phyloP scores from a whole-genome alignment of 2,797 vertebrate species.

The Acanthurus tractus region DNA sequence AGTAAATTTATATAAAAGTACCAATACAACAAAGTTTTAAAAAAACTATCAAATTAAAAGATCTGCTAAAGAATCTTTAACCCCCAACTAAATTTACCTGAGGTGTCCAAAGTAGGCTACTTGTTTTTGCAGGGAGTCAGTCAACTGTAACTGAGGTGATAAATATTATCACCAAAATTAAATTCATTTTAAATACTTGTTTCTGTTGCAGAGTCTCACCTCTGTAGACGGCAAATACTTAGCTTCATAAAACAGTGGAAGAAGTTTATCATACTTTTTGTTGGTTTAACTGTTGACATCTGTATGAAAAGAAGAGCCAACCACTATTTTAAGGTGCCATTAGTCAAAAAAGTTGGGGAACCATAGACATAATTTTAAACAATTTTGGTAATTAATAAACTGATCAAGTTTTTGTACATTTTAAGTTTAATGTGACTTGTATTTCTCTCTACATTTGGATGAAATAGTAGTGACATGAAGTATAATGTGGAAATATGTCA shows the following conservation, averaged over 20 bases:
- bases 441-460: no score
- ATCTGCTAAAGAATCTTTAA: neutral
- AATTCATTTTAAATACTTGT: neutral
- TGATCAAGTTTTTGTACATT: no score
- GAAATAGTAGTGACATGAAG: no score
- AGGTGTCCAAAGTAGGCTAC: neutral
- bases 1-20: neutral
- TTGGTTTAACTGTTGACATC: neutral
- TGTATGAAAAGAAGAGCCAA: neutral
- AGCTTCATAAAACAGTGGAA: neutral
- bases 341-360: neutral
- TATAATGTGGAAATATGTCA: no score
- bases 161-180: neutral
- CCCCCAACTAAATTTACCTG: neutral
- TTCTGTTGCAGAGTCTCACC: neutral
- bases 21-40: neutral
- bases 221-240: neutral
- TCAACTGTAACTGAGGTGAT: neutral
- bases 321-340: neutral
- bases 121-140: neutral
- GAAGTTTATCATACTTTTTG: neutral
- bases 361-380: neutral
- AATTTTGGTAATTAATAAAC: neutral
- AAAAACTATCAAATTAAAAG: neutral
- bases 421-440: no score